A percentile compares a stretch with the other conserved stretches of the same genome.
Conservation (phyloP, 2,888 invertebrate species). For the Caenorhabditis sp. region DNA sequence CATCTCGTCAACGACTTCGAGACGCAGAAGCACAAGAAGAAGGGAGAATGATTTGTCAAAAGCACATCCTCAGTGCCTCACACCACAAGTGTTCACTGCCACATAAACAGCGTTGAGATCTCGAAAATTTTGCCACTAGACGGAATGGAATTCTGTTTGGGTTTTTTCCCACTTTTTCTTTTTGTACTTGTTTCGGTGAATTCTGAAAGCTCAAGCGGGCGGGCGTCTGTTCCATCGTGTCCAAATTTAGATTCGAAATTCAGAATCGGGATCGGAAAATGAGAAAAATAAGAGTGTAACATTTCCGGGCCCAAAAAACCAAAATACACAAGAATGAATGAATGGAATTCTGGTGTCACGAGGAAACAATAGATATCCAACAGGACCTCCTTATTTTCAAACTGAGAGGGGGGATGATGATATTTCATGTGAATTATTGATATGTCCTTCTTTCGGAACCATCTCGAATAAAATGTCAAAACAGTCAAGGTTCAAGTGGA, state of each 20-base stretch:
- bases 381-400: constrained; percentile 30
- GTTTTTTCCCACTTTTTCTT: constrained; percentile 1
- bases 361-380: constrained; percentile 42
- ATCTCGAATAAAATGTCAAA: constrained; percentile 50
- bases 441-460: constrained; percentile 19
- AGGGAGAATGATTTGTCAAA: constrained; percentile 62
- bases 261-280: neutral
- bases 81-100: constrained; percentile 52
- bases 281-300: neutral
- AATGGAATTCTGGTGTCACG: constrained; percentile 13
- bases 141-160: constrained; percentile 30
- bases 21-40: constrained; percentile 35
- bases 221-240: neutral
- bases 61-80: constrained; percentile 57
- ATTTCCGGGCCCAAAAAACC: neutral
- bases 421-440: constrained; percentile 61
- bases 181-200: constrained; percentile 1
- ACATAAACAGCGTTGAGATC: constrained; percentile 41
- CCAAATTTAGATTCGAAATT: constrained; percentile 14
- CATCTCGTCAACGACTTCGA: constrained; percentile 54
- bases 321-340: constrained; percentile 23
- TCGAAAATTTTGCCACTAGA: constrained; percentile 27
- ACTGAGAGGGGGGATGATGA: constrained; percentile 46
- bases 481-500: constrained; percentile 51
- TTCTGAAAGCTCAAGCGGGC: neutral